A percentile compares a stretch with the other conserved stretches of the same genome.
Evolutionary conservation across 2,113 vertebrate genomes (phyloP).

Genomic region (Sander lucioperca): DNA sequence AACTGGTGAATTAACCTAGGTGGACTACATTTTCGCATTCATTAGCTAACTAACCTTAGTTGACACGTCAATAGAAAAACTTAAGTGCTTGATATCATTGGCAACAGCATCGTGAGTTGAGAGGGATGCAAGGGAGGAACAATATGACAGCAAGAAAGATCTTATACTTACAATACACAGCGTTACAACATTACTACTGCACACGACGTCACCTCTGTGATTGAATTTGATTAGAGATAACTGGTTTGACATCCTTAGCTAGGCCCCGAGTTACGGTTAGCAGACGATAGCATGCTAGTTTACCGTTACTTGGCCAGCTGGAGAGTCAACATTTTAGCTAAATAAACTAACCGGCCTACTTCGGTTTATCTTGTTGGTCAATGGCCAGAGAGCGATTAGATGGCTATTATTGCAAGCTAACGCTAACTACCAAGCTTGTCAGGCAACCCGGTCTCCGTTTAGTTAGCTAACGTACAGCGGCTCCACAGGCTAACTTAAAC

Average conservation of each 20-base stretch:
- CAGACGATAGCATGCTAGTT: conserved; percentile 44
- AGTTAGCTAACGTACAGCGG: conserved; percentile 22
- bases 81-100: conserved; percentile 29
- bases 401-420: background rate
- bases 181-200: background rate
- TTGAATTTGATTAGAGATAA: conserved; percentile 15
- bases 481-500: conserved; percentile 41
- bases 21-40: background rate
- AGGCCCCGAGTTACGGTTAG: conserved; percentile 62
- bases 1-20: conserved; percentile 7
- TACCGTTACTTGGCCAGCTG: conserved; percentile 37
- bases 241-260: conserved; percentile 40
- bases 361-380: background rate
- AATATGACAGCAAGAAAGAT: conserved; percentile 15
- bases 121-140: conserved; percentile 29
- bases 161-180: conserved; percentile 16
- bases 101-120: conserved; percentile 46
- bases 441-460: conserved; percentile 12
- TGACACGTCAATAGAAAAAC: conserved; percentile 52
- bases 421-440: background rate
- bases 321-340: conserved; percentile 45
- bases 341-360: conserved; percentile 1
- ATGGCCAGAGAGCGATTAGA: background rate
- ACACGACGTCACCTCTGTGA: conserved; percentile 18
- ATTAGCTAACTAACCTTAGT: conserved; percentile 27